Evolutionary conservation across 2,888 invertebrate genomes (phyloP).

Genomic region (Microctonus brassicae): DNA sequence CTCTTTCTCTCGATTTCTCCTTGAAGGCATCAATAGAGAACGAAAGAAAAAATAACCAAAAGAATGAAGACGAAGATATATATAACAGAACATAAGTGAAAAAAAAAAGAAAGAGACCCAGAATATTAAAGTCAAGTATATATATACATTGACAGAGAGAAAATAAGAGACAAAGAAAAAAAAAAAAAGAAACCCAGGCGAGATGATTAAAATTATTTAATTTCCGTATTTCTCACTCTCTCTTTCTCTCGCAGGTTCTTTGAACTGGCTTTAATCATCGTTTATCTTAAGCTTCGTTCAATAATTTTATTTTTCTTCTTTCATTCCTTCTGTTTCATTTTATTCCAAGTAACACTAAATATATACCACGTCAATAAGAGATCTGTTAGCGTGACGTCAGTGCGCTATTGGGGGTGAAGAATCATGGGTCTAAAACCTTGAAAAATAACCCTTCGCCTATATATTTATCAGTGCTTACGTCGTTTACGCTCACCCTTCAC

Average conservation of each 20-base stretch:
- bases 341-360: not conserved
- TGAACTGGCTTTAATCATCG: slow-evolving; percentile 29
- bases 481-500: not conserved
- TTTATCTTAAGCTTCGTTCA: slow-evolving; percentile 22
- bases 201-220: slow-evolving; percentile 34
- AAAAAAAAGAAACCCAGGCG: not conserved
- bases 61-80: not conserved
- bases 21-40: not conserved
- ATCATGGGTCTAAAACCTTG: slow-evolving; percentile 55
- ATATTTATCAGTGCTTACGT: slow-evolving; percentile 42
- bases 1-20: not conserved
- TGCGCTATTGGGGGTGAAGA: slow-evolving; percentile 42
- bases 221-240: slow-evolving; percentile 22
- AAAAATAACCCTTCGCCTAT: slow-evolving; percentile 64
- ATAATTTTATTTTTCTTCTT: not conserved
- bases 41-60: not conserved
- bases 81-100: not conserved
- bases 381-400: slow-evolving; percentile 38
- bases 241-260: slow-evolving; percentile 8
- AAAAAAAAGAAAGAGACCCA: not conserved
- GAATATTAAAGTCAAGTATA: not conserved
- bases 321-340: not conserved
- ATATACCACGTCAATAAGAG: slow-evolving; percentile 7
- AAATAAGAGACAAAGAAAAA: no score
- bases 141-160: not conserved